These are phyloP conservation scores for Drosophila nr. perissopoda DNA, from an alignment of 2,888 invertebrate genomes.

Conservation along the genomic window DNA sequence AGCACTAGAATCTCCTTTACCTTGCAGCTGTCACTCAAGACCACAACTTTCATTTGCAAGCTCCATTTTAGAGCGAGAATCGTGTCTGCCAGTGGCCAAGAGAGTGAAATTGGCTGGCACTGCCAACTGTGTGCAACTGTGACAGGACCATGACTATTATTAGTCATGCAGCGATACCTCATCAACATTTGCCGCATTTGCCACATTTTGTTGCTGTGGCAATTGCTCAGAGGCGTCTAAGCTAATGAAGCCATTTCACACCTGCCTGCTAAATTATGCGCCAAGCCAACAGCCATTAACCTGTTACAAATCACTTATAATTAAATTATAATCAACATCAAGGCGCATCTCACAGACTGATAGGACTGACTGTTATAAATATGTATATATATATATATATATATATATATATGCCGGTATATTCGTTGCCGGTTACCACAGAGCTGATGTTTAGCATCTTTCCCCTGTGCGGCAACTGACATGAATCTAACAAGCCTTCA, in stretches of 20 bases:
- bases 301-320: slow-evolving; percentile 77
- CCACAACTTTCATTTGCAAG: slow-evolving; percentile 42
- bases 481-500: slow-evolving; percentile 78
- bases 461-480: slow-evolving; percentile 46
- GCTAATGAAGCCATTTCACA: slow-evolving; percentile 78
- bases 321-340: slow-evolving; percentile 76
- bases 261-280: slow-evolving; percentile 72
- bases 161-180: slow-evolving; percentile 50
- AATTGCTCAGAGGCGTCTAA: slow-evolving; percentile 43
- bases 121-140: slow-evolving; percentile 34
- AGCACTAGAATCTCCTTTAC: slow-evolving; percentile 19
- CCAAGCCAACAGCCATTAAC: slow-evolving; percentile 60
- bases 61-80: slow-evolving; percentile 7
- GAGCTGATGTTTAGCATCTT: background rate
- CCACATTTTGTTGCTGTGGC: slow-evolving; percentile 19
- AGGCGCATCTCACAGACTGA: slow-evolving; percentile 49
- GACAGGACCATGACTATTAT: slow-evolving; percentile 70
- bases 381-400: background rate
- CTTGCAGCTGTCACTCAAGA: slow-evolving; percentile 30
- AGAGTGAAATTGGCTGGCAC: slow-evolving; percentile 26
- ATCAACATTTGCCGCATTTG: slow-evolving; percentile 44
- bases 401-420: slow-evolving; percentile 23
- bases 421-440: background rate
- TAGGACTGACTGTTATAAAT: slow-evolving; percentile 10
- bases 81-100: slow-evolving; percentile 33